Evolutionary conservation across 92 coral and sea anemone genomes (phyloP).

Genomic region (Montipora capitata): DNA sequence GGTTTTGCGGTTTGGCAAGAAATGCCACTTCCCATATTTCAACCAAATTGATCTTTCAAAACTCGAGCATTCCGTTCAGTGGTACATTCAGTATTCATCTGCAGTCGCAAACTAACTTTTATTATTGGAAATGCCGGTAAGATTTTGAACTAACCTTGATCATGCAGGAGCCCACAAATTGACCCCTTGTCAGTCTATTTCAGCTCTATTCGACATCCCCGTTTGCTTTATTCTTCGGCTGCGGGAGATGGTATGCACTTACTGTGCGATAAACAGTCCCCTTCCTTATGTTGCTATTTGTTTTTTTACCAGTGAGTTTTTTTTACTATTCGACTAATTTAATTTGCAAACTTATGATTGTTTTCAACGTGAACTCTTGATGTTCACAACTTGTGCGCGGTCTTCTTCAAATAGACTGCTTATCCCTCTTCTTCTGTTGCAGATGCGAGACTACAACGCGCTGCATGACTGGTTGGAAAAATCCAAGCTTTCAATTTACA

Average conservation of each 20-base stretch:
- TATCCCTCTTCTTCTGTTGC: not conserved
- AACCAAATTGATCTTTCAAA: conserved; percentile 9
- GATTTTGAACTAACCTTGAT: not conserved
- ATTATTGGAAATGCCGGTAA: not conserved
- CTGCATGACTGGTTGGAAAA: conserved; percentile 96
- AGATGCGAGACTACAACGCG: conserved; percentile 97
- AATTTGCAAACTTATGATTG: too few relatives aligned
- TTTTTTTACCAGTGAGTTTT: too few relatives aligned
- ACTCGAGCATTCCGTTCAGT: not conserved
- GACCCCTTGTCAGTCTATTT: too few relatives aligned
- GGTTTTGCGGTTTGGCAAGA: conserved; percentile 17
- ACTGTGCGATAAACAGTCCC: too few relatives aligned
- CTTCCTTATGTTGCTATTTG: too few relatives aligned
- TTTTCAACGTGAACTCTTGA: not conserved
- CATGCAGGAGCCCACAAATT: too few relatives aligned
- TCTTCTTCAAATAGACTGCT: too few relatives aligned
- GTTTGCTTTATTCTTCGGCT: too few relatives aligned
- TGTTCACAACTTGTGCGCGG: not conserved
- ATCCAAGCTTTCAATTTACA: conserved; percentile 87
- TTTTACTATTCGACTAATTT: too few relatives aligned
- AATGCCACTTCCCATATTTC: not conserved
- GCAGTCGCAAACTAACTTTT: not conserved
- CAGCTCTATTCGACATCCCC: too few relatives aligned
- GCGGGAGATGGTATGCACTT: too few relatives aligned
- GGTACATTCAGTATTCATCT: not conserved